A percentile compares a stretch with the other conserved stretches of the same genome.
These are phyloP conservation scores for Sericinus montela DNA, from an alignment of 2,888 invertebrate genomes.

Conservation along the genomic window DNA sequence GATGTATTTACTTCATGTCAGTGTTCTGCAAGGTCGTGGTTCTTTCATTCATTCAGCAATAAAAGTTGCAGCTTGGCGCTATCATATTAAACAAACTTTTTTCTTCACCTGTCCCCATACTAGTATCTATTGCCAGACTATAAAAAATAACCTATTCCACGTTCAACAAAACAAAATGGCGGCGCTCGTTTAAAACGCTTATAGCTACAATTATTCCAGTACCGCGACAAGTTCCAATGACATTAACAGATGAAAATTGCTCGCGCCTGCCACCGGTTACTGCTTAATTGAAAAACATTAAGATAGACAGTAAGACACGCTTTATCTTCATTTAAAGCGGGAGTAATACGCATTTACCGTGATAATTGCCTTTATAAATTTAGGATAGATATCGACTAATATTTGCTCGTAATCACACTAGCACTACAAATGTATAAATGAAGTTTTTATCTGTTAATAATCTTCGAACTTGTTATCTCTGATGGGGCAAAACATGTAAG, in stretches of 20 bases:
- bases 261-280: constrained; percentile 28
- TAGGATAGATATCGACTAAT: constrained; percentile 6
- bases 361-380: constrained; percentile 20
- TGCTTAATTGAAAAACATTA: constrained; percentile 49
- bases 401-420: constrained; percentile 5
- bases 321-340: constrained; percentile 30
- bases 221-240: constrained; percentile 13
- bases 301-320: constrained; percentile 29
- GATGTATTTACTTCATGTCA: no score
- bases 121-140: no score
- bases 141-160: neutral
- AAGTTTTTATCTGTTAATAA: neutral
- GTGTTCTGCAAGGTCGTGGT: no score
- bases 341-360: constrained; percentile 25
- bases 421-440: neutral
- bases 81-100: no score
- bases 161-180: constrained; percentile 5
- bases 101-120: no score
- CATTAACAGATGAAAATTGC: constrained; percentile 32
- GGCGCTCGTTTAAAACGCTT: neutral
- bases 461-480: no score
- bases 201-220: constrained; percentile 6
- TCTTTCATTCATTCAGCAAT: no score
- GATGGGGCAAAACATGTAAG: no score
- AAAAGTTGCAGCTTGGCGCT: no score